A percentile compares a stretch with the other conserved stretches of the same genome.
These are phyloP conservation scores for Stichopus chloronotus DNA, from an alignment of 35 echinoderm and acorn worm species.

Conservation along the genomic window DNA sequence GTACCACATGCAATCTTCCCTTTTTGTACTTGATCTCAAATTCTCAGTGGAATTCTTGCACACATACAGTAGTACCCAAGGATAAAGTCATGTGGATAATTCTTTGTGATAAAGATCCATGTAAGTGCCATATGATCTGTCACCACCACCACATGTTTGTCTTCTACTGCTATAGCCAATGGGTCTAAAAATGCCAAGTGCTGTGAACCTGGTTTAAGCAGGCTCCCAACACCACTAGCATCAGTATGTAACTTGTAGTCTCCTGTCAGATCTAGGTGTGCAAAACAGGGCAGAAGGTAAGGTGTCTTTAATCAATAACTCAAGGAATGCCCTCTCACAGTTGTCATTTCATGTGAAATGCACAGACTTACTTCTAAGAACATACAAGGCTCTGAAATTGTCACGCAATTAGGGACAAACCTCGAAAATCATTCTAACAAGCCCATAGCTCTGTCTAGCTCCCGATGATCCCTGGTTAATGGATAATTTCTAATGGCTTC, in stretches of 20 bases:
- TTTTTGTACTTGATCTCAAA: constrained; percentile 56
- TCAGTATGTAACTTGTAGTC: constrained; percentile 49
- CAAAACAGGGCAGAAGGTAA: background rate
- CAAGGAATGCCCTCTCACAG: background rate
- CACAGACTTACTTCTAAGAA: background rate
- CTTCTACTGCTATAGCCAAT: constrained; percentile 53
- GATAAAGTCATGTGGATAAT: constrained; percentile 14
- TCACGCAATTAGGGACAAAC: constrained; percentile 33
- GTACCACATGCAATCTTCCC: constrained; percentile 44
- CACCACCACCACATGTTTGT: constrained; percentile 33
- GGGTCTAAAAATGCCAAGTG: background rate
- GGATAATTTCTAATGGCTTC: constrained; percentile 14
- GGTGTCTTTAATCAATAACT: constrained; percentile 11
- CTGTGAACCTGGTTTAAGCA: constrained; percentile 37
- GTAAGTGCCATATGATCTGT: constrained; percentile 69
- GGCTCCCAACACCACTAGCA: constrained; percentile 50
- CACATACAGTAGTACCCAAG: constrained; percentile 45
- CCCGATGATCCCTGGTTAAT: background rate
- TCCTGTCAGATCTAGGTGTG: background rate
- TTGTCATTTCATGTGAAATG: background rate
- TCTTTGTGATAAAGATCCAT: constrained; percentile 58
- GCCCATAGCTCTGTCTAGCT: constrained; percentile 23
- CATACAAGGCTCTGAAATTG: constrained; percentile 20
- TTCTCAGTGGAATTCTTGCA: constrained; percentile 54
- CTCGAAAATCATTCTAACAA: constrained; percentile 19